Percentiles rank a stretch among this genome's conserved stretches.
These are phyloP conservation scores for Sciurus carolinensis DNA, from an alignment of 2,797 vertebrate species.

Conservation along the genomic window DNA sequence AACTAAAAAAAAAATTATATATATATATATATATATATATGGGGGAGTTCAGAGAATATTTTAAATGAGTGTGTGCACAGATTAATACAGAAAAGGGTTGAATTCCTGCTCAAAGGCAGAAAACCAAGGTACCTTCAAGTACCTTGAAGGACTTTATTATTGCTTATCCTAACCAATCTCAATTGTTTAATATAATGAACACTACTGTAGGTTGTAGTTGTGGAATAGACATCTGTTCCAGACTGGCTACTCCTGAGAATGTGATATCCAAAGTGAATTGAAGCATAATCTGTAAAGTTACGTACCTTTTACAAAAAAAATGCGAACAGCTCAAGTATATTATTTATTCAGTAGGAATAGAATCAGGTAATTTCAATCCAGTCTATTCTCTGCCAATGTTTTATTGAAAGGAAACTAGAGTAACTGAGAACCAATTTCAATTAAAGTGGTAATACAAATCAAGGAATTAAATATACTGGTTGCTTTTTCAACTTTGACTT, in stretches of 20 bases:
- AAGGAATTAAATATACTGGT: slow-evolving; percentile 58
- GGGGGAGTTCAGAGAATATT: slow-evolving; percentile 20
- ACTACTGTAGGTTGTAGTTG: slow-evolving; percentile 52
- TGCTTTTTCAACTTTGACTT: slow-evolving; percentile 70
- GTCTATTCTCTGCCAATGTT: not conserved
- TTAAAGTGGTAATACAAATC: slow-evolving; percentile 36
- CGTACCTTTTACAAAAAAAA: slow-evolving; percentile 43
- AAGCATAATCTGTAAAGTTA: slow-evolving; percentile 30
- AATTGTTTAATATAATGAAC: slow-evolving; percentile 50
- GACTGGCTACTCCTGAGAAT: slow-evolving; percentile 18
- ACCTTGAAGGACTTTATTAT: not conserved
- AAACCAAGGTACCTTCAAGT: slow-evolving; percentile 51
- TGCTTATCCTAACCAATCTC: slow-evolving; percentile 29
- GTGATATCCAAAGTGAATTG: slow-evolving; percentile 50
- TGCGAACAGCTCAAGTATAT: slow-evolving; percentile 53
- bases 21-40: too few species aligned
- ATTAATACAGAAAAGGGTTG: not conserved
- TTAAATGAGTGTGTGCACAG: not conserved
- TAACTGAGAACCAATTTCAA: slow-evolving; percentile 62
- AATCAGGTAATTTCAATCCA: slow-evolving; percentile 57
- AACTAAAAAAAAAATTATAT: too few species aligned
- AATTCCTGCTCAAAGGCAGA: slow-evolving; percentile 30
- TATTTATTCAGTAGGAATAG: slow-evolving; percentile 57
- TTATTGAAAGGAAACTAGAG: slow-evolving; percentile 64
- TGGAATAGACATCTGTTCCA: slow-evolving; percentile 49